Conservation (phyloP, 2,797 vertebrate genomes). For the Luscinia luscinia region DNA sequence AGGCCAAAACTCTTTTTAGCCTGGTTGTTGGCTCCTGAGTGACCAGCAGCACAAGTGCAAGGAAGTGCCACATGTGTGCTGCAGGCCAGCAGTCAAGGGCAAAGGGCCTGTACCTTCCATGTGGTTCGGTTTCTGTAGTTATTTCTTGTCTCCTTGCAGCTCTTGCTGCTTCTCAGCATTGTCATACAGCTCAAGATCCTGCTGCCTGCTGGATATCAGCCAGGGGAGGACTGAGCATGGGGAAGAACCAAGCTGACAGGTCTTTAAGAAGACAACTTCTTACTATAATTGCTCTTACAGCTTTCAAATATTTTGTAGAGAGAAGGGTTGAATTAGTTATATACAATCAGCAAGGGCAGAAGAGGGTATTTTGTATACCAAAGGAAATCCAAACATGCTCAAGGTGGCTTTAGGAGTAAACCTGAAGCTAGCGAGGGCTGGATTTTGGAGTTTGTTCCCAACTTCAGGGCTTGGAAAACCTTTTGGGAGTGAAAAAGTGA, state of each 20-base stretch:
- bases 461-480: neutral
- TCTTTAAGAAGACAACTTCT: neutral
- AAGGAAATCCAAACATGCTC: neutral
- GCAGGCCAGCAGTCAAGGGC: neutral
- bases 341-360: neutral
- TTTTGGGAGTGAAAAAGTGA: neutral
- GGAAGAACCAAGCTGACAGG: neutral
- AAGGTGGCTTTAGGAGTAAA: neutral
- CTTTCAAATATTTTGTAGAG: neutral
- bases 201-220: neutral
- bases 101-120: neutral
- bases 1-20: neutral
- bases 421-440: neutral
- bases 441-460: neutral
- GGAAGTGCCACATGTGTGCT: accelerated
- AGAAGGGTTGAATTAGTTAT: neutral
- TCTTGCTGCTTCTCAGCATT: neutral
- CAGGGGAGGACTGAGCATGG: neutral
- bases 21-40: neutral
- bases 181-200: neutral
- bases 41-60: neutral
- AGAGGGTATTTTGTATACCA: neutral
- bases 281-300: neutral
- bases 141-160: neutral
- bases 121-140: accelerated